phyloP scores from a whole-genome alignment of 2,888 invertebrate genomes.

The Autographa gamma region DNA sequence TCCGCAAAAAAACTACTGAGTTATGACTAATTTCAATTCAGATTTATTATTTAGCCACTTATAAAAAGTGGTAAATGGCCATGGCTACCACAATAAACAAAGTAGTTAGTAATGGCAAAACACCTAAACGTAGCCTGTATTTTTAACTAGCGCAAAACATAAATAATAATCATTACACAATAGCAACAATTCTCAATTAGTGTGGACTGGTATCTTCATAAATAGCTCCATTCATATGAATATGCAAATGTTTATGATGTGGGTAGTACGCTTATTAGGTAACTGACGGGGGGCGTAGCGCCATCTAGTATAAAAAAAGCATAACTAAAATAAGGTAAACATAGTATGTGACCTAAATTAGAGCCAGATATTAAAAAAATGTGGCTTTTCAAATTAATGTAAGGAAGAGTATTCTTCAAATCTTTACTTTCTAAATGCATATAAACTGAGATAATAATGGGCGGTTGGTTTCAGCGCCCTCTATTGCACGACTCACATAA shows the following conservation, averaged over 20 bases:
- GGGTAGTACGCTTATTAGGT: conserved; percentile 39
- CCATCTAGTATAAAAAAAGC: conserved; percentile 39
- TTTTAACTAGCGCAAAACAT: not conserved
- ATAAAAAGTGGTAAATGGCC: not conserved
- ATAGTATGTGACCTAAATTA: not conserved
- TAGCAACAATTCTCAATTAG: not conserved
- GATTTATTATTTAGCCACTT: not conserved
- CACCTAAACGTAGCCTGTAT: not conserved
- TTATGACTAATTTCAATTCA: conserved; percentile 4
- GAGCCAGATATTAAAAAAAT: no score
- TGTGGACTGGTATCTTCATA: conserved; percentile 26
- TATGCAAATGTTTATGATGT: conserved; percentile 48
- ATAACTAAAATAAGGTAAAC: conserved; percentile 5
- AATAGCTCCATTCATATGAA: conserved; percentile 15
- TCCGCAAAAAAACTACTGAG: not conserved
- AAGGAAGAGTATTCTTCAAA: no score
- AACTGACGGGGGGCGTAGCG: conserved; percentile 9
- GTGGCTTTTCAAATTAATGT: no score
- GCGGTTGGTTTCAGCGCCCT: not conserved
- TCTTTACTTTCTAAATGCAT: no score
- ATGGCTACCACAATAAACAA: not conserved
- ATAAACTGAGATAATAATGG: no score
- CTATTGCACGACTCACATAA: not conserved
- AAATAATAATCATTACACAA: conserved; percentile 6
- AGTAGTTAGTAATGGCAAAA: not conserved